Evolutionary conservation across 2,888 invertebrate species (phyloP).

Genomic region (Biston stratarius): DNA sequence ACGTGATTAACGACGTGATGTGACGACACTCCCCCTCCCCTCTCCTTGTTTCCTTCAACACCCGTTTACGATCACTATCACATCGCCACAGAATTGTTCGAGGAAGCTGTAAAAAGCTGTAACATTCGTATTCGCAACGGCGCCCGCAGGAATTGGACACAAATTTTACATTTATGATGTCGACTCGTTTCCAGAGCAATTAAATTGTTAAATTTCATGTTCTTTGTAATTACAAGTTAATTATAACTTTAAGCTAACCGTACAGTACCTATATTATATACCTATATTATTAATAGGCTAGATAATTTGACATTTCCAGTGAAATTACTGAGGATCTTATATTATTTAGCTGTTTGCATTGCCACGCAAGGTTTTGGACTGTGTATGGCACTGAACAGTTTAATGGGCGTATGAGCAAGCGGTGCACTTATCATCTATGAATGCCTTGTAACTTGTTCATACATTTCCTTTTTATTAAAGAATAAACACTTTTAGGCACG

Average conservation of each 20-base stretch:
- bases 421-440: no score
- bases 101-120: constrained; percentile 34
- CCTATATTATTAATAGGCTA: not conserved
- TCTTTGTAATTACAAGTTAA: not conserved
- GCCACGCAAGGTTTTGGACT: no score
- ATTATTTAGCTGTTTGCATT: no score
- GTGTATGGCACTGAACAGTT: no score
- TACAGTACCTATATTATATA: not conserved
- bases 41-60: constrained; percentile 3
- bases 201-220: constrained; percentile 15
- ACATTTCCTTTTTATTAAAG: no score
- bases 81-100: constrained; percentile 26
- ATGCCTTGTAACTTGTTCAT: no score
- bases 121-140: constrained; percentile 37
- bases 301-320: not conserved
- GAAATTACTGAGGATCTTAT: no score
- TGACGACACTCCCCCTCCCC: constrained; percentile 54
- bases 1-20: constrained; percentile 72
- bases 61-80: constrained; percentile 27
- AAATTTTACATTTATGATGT: constrained; percentile 35
- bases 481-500: no score
- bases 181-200: constrained; percentile 25
- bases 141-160: constrained; percentile 31
- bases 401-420: no score
- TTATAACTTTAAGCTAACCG: not conserved